phyloP scores from a whole-genome alignment of 2,888 invertebrate genomes.

The Acleris literana region DNA sequence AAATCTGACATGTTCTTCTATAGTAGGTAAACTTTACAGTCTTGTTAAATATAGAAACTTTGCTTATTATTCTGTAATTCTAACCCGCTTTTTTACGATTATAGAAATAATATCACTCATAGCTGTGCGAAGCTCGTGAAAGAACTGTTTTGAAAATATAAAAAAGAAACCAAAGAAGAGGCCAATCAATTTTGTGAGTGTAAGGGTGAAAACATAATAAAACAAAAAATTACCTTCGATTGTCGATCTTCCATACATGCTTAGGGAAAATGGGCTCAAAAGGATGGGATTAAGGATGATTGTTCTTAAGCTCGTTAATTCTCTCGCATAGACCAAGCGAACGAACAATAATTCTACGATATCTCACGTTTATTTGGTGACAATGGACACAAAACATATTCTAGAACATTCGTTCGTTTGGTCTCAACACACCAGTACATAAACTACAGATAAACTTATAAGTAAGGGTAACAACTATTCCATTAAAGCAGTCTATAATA shows the following conservation, averaged over 20 bases:
- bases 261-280: conserved; percentile 57
- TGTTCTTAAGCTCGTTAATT: conserved; percentile 46
- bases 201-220: conserved; percentile 50
- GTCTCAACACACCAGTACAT: conserved; percentile 38
- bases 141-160: not conserved
- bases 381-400: too few relatives aligned
- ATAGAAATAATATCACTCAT: not conserved
- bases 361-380: too few relatives aligned
- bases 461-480: conserved; percentile 54
- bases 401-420: too few relatives aligned
- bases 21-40: too few relatives aligned
- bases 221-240: conserved; percentile 70
- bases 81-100: too few relatives aligned
- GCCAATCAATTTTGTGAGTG: conserved; percentile 22
- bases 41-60: too few relatives aligned
- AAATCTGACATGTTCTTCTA: too few relatives aligned
- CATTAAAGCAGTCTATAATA: conserved; percentile 54
- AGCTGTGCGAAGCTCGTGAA: not conserved
- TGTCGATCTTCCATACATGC: conserved; percentile 78
- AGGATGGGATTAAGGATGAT: conserved; percentile 57
- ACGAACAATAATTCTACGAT: too few relatives aligned
- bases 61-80: too few relatives aligned
- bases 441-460: conserved; percentile 49
- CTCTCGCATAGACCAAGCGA: conserved; percentile 5
- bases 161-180: not conserved